phyloP scores from a whole-genome alignment of 2,797 vertebrate species.

The Sphaeramia orbicularis region DNA sequence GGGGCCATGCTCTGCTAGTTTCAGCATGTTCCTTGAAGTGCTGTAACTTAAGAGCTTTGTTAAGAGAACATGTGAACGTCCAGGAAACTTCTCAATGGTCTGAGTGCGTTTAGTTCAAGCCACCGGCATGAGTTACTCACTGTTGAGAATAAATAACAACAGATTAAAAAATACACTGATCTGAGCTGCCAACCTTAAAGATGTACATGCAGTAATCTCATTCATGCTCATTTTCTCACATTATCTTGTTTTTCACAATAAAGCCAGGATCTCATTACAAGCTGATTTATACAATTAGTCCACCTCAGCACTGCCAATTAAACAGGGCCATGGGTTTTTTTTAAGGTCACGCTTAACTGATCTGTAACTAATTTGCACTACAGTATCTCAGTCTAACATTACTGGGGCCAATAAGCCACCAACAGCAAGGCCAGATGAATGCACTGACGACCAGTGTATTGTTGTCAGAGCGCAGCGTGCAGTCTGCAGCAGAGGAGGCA shows the following conservation, averaged over 20 bases:
- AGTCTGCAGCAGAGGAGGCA: constrained; percentile 61
- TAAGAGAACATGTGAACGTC: constrained; percentile 47
- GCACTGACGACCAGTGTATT: constrained; percentile 56
- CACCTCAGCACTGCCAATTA: constrained; percentile 90
- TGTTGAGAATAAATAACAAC: constrained; percentile 40
- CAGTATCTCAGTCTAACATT: constrained; percentile 74
- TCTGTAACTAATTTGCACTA: constrained; percentile 85
- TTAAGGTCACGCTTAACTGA: constrained; percentile 92
- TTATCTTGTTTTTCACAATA: constrained; percentile 91
- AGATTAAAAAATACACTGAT: constrained; percentile 26
- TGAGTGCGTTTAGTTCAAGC: constrained; percentile 16
- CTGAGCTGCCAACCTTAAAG: constrained; percentile 22
- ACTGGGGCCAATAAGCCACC: constrained; percentile 77
- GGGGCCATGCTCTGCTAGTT: constrained; percentile 65
- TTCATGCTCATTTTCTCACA: constrained; percentile 85
- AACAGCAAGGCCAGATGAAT: constrained; percentile 72
- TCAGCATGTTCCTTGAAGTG: constrained; percentile 61
- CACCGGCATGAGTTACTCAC: constrained; percentile 36
- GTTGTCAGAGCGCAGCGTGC: constrained; percentile 64
- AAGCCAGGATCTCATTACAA: constrained; percentile 91
- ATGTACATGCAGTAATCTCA: constrained; percentile 56
- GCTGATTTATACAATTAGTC: constrained; percentile 91
- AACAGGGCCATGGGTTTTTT: constrained; percentile 89
- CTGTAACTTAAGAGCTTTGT: constrained; percentile 45
- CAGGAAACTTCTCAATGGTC: constrained; percentile 27